These are phyloP conservation scores for Melanostigma gelatinosum DNA, from an alignment of 2,113 vertebrate species.

Conservation along the genomic window DNA sequence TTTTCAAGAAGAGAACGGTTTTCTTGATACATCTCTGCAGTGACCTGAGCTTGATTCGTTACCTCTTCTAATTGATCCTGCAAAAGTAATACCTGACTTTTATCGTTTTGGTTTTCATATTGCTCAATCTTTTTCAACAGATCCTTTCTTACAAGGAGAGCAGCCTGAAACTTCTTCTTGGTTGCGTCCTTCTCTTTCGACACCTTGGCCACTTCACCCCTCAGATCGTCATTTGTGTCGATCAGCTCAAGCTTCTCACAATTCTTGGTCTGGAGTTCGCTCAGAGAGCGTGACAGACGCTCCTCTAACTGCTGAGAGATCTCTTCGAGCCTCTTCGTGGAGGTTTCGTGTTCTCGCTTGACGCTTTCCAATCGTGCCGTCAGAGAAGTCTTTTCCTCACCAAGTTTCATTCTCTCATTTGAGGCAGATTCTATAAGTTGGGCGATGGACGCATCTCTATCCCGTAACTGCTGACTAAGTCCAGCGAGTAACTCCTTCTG, in stretches of 20 bases:
- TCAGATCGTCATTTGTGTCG: conserved; percentile 76
- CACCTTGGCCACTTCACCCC: conserved; percentile 73
- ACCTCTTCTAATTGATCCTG: conserved; percentile 71
- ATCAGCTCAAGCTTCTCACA: conserved; percentile 69
- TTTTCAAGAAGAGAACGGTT: conserved; percentile 72
- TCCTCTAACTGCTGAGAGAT: conserved; percentile 76
- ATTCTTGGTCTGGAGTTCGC: conserved; percentile 64
- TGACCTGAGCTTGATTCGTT: conserved; percentile 64
- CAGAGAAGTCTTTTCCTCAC: conserved; percentile 79
- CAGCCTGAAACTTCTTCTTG: conserved; percentile 90
- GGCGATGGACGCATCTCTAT: conserved; percentile 84
- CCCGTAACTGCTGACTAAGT: conserved; percentile 85
- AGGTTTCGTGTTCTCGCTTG: conserved; percentile 58
- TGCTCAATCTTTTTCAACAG: conserved; percentile 85
- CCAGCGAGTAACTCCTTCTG: conserved; percentile 86
- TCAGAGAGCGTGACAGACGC: conserved; percentile 58
- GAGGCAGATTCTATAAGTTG: conserved; percentile 85
- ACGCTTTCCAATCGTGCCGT: conserved; percentile 74
- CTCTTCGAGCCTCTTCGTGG: conserved; percentile 59
- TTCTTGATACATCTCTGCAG: conserved; percentile 69
- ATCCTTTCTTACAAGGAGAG: conserved; percentile 86
- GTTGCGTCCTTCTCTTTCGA: conserved; percentile 85
- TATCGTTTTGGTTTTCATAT: conserved; percentile 78
- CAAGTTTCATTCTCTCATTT: conserved; percentile 83
- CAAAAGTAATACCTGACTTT: conserved; percentile 66